phyloP scores from a whole-genome alignment of 2,113 vertebrate species.

The Bos javanicus region DNA sequence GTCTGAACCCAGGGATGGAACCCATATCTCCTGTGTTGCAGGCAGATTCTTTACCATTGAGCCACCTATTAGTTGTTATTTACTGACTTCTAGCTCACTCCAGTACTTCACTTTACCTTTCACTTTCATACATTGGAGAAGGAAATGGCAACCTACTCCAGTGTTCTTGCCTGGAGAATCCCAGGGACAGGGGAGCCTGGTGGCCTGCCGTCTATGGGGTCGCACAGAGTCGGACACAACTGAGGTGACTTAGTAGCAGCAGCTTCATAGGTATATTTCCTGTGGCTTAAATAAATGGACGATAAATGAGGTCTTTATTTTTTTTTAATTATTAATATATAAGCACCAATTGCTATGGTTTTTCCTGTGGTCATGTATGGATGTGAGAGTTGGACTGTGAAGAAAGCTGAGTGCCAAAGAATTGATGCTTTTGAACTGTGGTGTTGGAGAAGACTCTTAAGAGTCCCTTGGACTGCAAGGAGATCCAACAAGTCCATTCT shows the following conservation, averaged over 20 bases:
- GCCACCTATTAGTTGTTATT: background rate
- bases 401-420: too few species aligned
- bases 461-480: too few species aligned
- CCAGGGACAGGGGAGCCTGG: too few species aligned
- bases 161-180: too few species aligned
- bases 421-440: too few species aligned
- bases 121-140: too few species aligned
- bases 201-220: background rate
- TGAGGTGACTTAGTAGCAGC: background rate
- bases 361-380: too few species aligned
- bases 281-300: background rate
- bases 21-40: background rate
- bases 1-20: background rate
- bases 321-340: background rate
- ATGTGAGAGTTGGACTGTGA: too few species aligned
- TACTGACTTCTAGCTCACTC: background rate
- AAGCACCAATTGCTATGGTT: background rate
- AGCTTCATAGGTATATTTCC: background rate
- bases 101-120: too few species aligned
- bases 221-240: rapidly evolving
- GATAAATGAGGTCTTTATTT: background rate
- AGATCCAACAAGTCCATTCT: too few species aligned
- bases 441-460: too few species aligned
- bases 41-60: background rate
- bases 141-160: too few species aligned